A percentile compares a stretch with the other conserved stretches of the same genome.
Evolutionary conservation across 2,113 vertebrate species (phyloP).

Genomic region (Gobio gobio): DNA sequence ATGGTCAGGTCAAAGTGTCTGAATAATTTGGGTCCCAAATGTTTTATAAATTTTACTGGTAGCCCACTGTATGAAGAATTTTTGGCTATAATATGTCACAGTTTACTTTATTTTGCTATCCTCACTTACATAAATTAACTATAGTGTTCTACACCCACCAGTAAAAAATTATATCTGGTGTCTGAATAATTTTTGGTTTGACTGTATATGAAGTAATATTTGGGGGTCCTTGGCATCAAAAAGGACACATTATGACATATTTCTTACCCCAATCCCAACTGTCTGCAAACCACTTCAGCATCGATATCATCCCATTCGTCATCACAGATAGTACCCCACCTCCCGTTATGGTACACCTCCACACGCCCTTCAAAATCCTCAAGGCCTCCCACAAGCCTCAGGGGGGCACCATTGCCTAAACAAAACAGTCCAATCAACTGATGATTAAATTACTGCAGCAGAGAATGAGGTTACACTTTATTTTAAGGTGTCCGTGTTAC

Average conservation of each 20-base stretch:
- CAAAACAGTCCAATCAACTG: background rate
- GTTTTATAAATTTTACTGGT: too few species aligned
- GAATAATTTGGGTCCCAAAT: too few species aligned
- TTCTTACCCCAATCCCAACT: slow-evolving; percentile 81
- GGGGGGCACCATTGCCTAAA: slow-evolving; percentile 76
- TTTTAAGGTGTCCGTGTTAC: too few species aligned
- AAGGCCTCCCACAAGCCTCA: slow-evolving; percentile 82
- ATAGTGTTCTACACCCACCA: too few species aligned
- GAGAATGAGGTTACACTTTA: background rate
- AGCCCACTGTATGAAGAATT: too few species aligned
- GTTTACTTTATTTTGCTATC: too few species aligned
- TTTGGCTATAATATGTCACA: too few species aligned
- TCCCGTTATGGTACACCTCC: slow-evolving; percentile 81
- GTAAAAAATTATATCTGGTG: too few species aligned
- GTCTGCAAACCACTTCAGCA: slow-evolving; percentile 87
- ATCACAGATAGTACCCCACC: slow-evolving; percentile 86
- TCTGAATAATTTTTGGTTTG: too few species aligned
- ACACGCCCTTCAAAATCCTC: slow-evolving; percentile 84
- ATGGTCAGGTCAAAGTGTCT: too few species aligned
- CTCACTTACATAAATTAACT: too few species aligned
- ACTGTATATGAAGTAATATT: background rate
- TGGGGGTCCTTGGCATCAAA: background rate
- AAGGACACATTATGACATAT: background rate
- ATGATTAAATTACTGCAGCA: background rate
- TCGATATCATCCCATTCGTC: slow-evolving; percentile 84